phyloP scores from a whole-genome alignment of 2,888 invertebrate genomes.

The Platyscelio sp. region DNA sequence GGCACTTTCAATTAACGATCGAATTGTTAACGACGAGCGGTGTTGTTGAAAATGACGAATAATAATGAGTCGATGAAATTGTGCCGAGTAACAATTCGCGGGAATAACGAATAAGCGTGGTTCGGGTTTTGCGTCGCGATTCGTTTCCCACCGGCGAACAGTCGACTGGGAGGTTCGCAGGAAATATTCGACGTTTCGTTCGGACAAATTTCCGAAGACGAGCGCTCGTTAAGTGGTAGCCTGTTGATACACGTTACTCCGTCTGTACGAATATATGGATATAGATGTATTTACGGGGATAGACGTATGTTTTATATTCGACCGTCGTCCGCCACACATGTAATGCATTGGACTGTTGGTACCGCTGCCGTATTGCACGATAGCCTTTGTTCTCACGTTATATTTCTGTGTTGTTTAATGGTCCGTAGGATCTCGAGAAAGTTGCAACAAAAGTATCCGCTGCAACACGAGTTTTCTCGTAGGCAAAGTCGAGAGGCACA shows the following conservation, averaged over 20 bases:
- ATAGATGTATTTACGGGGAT: too few species aligned
- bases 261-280: conserved; percentile 14
- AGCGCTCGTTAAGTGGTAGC: conserved; percentile 35
- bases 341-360: conserved; percentile 60
- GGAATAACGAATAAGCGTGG: conserved; percentile 3
- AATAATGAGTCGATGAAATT: conserved; percentile 33
- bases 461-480: conserved; percentile 28
- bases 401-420: conserved; percentile 61
- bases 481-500: conserved; percentile 44
- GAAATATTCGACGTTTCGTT: conserved; percentile 29
- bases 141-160: conserved; percentile 9
- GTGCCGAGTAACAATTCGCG: conserved; percentile 37
- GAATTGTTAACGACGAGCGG: too few species aligned
- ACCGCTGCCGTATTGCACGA: conserved; percentile 62
- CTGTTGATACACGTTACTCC: conserved; percentile 26
- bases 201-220: conserved; percentile 26
- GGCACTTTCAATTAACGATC: background rate
- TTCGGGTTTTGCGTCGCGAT: conserved; percentile 31
- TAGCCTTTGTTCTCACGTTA: conserved; percentile 64
- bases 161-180: conserved; percentile 7
- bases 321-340: conserved; percentile 58
- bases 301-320: conserved; percentile 37
- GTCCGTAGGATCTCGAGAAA: conserved; percentile 58
- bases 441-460: conserved; percentile 52
- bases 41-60: background rate